phyloP scores from a whole-genome alignment of 2,113 vertebrate genomes.

The Hystrix cristata region DNA sequence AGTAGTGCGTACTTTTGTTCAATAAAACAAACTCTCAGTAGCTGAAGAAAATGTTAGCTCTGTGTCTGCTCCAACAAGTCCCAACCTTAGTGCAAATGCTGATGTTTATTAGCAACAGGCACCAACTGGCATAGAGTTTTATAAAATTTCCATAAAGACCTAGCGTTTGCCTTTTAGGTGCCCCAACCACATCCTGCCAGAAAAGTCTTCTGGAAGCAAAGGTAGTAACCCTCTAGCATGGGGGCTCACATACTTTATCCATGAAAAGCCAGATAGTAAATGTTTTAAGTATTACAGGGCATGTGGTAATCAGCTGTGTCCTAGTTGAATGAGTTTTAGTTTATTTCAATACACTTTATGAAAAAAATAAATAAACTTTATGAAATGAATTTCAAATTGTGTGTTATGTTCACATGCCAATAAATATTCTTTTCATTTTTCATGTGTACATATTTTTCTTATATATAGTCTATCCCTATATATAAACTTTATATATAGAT shows the following conservation, averaged over 20 bases:
- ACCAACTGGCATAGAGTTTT: not conserved
- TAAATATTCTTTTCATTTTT: not conserved
- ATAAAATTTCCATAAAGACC: not conserved
- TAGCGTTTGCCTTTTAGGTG: not conserved
- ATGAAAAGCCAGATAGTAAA: not conserved
- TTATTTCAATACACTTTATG: not conserved
- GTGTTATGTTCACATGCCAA: not conserved
- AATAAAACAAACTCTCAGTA: not conserved
- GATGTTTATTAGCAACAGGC: not conserved
- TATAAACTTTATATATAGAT: not conserved
- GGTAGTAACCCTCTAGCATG: too few species aligned
- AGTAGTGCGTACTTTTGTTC: not conserved
- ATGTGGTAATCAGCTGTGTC: not conserved
- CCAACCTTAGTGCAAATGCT: not conserved
- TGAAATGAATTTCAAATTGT: not conserved
- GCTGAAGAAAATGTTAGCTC: not conserved
- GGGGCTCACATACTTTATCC: not conserved
- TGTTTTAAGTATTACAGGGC: not conserved
- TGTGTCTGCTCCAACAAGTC: not conserved
- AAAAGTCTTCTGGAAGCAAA: not conserved
- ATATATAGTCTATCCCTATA: not conserved
- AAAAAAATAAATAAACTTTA: not conserved
- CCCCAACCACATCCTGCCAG: not conserved
- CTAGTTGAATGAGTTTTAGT: not conserved
- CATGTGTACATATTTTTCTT: not conserved